Evolutionary conservation across 2,113 vertebrate genomes (phyloP).

Genomic region (Grammomys dolichurus): DNA sequence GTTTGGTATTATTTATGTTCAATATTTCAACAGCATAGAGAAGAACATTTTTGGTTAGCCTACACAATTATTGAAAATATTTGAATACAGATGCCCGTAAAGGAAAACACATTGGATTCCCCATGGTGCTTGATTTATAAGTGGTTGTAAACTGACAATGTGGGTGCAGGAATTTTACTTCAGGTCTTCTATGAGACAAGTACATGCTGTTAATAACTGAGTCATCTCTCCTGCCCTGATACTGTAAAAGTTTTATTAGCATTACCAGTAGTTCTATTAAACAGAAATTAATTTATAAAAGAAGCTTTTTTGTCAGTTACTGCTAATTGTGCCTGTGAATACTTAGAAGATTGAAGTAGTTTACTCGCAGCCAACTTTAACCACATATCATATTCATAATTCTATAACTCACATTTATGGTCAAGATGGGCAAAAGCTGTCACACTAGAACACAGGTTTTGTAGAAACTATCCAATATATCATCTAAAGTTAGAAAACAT

Average conservation of each 20-base stretch:
- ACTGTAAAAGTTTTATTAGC: not conserved
- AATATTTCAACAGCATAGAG: not conserved
- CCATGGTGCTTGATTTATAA: not conserved
- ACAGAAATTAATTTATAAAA: constrained; percentile 8
- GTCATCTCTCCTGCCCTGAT: not conserved
- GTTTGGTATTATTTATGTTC: not conserved
- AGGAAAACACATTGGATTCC: not conserved
- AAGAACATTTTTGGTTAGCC: not conserved
- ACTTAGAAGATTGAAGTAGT: not conserved
- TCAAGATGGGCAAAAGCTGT: not conserved
- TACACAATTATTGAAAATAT: not conserved
- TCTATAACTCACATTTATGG: not conserved
- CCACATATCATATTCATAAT: not conserved
- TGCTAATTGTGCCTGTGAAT: not conserved
- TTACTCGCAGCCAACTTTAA: not conserved
- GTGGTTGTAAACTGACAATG: not conserved
- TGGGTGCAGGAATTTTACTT: not conserved
- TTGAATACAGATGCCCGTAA: not conserved
- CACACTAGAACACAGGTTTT: not conserved
- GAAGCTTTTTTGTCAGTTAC: not conserved
- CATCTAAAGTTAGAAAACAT: not conserved
- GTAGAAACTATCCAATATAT: not conserved
- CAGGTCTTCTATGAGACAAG: not conserved
- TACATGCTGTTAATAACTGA: not conserved
- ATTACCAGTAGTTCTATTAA: not conserved